These are phyloP conservation scores for Eupithecia centaureata DNA, from an alignment of 2,888 invertebrate genomes.

Conservation along the genomic window DNA sequence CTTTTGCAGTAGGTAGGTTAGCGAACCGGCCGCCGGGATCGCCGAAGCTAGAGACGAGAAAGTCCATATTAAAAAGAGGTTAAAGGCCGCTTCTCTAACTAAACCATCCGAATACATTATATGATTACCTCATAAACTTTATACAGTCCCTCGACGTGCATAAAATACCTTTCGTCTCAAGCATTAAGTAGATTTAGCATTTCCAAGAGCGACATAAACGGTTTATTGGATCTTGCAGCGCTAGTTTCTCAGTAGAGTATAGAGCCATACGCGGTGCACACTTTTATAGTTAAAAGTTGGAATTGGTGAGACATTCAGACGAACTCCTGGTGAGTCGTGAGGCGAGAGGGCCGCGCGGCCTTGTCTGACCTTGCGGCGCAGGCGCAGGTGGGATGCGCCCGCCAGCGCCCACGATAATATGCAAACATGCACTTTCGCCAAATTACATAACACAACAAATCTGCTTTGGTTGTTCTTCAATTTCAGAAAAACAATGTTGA, in stretches of 20 bases:
- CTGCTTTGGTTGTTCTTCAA: neutral
- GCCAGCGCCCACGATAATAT: conserved; percentile 21
- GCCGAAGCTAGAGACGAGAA: conserved; percentile 13
- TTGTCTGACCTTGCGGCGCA: conserved; percentile 54
- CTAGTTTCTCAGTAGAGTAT: neutral
- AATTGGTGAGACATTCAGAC: neutral
- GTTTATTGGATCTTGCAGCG: conserved; percentile 17
- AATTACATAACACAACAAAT: conserved; percentile 2
- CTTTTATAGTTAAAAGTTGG: neutral
- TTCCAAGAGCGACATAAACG: conserved; percentile 18
- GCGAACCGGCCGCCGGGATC: conserved; percentile 21
- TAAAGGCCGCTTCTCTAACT: neutral
- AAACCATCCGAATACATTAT: conserved; percentile 6
- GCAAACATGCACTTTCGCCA: conserved; percentile 28
- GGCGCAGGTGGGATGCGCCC: conserved; percentile 34
- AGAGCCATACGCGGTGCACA: neutral
- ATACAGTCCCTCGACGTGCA: conserved; percentile 12
- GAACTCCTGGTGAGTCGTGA: neutral
- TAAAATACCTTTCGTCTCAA: conserved; percentile 13
- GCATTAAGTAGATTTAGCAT: conserved; percentile 18
- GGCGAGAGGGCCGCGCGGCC: conserved; percentile 46
- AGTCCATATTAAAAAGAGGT: conserved; percentile 5
- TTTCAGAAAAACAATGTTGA: conserved; percentile 1
- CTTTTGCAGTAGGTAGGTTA: conserved; percentile 35
- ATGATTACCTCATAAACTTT: conserved; percentile 20